These are phyloP conservation scores for Pilophorus perplexus DNA, from an alignment of 2,888 invertebrate genomes.

Conservation along the genomic window DNA sequence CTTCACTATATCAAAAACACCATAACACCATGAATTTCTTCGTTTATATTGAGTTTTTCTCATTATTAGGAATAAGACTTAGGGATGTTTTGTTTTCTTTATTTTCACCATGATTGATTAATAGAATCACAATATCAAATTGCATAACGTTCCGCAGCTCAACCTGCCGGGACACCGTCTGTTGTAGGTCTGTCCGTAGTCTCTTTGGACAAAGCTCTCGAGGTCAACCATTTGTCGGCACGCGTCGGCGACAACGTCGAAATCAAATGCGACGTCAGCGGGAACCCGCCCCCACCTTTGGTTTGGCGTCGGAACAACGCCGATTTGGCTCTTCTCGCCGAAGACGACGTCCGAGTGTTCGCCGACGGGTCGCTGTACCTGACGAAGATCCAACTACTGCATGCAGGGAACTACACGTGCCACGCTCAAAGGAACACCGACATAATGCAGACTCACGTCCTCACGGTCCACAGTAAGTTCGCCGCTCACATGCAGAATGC, in stretches of 20 bases:
- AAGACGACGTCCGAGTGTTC: slow-evolving; percentile 61
- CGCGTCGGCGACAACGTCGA: slow-evolving; percentile 74
- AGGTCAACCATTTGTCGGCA: slow-evolving; percentile 67
- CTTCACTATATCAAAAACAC: too few species aligned
- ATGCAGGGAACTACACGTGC: slow-evolving; percentile 75
- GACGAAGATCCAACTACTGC: slow-evolving; percentile 67
- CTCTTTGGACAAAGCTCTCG: slow-evolving; percentile 67
- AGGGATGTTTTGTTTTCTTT: too few species aligned
- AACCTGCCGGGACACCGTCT: slow-evolving; percentile 29
- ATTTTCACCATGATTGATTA: too few species aligned
- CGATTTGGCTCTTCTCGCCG: slow-evolving; percentile 56
- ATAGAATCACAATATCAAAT: too few species aligned
- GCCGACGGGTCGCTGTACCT: slow-evolving; percentile 72
- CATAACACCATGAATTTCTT: too few species aligned
- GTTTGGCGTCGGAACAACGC: slow-evolving; percentile 69
- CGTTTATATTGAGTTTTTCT: too few species aligned
- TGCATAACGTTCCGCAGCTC: slow-evolving; percentile 19
- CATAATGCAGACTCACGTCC: slow-evolving; percentile 70
- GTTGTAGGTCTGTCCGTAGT: slow-evolving; percentile 66
- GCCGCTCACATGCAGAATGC: too few species aligned
- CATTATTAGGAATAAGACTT: too few species aligned
- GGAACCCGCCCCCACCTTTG: slow-evolving; percentile 66
- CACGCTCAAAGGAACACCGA: slow-evolving; percentile 69
- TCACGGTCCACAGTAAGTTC: slow-evolving; percentile 72
- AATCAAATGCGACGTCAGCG: slow-evolving; percentile 72